Conservation (phyloP, 1,140 invertebrate species). For the Drosophila triauraria region DNA sequence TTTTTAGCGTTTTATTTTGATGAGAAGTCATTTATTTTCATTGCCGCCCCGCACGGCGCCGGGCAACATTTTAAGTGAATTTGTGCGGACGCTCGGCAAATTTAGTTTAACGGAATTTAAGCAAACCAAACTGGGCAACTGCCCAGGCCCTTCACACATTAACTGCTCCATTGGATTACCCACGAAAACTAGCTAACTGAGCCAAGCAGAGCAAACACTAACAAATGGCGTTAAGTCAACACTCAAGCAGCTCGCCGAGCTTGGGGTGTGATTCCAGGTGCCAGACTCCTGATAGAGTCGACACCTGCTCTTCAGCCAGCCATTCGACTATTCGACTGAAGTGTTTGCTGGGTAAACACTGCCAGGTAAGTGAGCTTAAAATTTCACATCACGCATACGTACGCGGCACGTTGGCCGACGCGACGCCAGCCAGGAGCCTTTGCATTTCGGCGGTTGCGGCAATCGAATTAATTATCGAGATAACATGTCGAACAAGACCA, state of each 20-base stretch:
- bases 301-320: conserved; percentile 10
- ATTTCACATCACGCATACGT: conserved; percentile 63
- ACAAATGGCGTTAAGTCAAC: conserved; percentile 43
- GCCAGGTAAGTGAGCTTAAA: conserved; percentile 36
- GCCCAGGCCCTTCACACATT: conserved; percentile 9
- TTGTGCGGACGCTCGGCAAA: conserved; percentile 15
- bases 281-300: conserved; percentile 19
- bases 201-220: conserved; percentile 25
- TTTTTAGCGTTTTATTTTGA: conserved; percentile 80
- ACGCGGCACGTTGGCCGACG: conserved; percentile 43
- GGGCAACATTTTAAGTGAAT: conserved; percentile 41
- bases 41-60: conserved; percentile 41
- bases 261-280: conserved; percentile 18
- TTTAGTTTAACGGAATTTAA: conserved; percentile 36
- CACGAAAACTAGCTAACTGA: conserved; percentile 13
- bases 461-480: conserved; percentile 56
- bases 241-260: conserved; percentile 14
- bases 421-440: conserved; percentile 17
- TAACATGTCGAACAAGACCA: conserved; percentile 37
- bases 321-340: background rate
- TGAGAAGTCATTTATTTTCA: conserved; percentile 80
- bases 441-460: conserved; percentile 33
- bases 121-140: conserved; percentile 2
- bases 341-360: conserved; percentile 38
- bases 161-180: conserved; percentile 36